phyloP scores from a whole-genome alignment of 2,797 vertebrate species.

The Taeniopygia guttata region DNA sequence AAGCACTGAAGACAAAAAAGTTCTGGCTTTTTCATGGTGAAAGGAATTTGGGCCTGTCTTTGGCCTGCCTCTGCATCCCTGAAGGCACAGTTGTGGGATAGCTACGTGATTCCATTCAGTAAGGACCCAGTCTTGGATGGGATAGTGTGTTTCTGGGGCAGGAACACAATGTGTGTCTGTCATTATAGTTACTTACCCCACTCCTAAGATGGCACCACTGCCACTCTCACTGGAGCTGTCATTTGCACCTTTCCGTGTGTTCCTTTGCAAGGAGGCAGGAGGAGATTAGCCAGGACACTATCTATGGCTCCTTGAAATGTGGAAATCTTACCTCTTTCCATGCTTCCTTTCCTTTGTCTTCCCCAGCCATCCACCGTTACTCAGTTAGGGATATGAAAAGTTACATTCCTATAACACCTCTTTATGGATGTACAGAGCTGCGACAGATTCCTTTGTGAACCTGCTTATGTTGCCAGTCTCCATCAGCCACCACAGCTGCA shows the following conservation, averaged over 20 bases:
- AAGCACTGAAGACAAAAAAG: neutral
- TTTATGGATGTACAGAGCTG: neutral
- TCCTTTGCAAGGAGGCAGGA: neutral
- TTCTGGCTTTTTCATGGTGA: neutral
- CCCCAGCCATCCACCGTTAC: neutral
- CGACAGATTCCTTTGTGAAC: neutral
- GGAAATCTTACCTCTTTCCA: neutral
- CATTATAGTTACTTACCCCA: no score
- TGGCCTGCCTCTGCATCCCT: neutral
- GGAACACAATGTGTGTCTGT: neutral
- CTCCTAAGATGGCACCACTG: neutral
- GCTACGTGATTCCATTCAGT: neutral
- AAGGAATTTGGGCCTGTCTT: neutral
- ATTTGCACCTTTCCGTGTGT: neutral
- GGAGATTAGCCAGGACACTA: neutral
- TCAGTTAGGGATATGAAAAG: neutral
- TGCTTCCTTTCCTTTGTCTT: neutral
- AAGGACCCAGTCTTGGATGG: neutral
- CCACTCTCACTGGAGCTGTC: neutral
- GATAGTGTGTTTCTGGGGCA: neutral
- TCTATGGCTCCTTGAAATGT: neutral
- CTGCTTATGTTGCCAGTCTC: neutral
- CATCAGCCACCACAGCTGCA: neutral
- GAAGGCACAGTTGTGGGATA: neutral
- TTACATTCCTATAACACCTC: neutral